Percentiles rank a stretch among this genome's conserved stretches.
Evolutionary conservation across 2,113 vertebrate species (phyloP).

Genomic region (Leptobrachium leishanense): DNA sequence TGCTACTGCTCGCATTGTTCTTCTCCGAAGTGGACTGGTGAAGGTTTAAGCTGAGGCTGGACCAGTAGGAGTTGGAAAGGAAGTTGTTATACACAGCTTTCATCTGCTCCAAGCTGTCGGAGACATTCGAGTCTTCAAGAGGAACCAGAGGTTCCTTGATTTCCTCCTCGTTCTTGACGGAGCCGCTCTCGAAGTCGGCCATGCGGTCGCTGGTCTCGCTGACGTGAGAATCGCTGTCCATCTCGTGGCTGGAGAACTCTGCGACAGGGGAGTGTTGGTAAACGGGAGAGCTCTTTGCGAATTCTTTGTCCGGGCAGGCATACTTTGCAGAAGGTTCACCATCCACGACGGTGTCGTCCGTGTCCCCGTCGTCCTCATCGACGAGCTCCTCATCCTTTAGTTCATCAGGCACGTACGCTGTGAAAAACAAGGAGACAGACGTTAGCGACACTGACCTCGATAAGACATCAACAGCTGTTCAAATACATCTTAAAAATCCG

Average conservation of each 20-base stretch:
- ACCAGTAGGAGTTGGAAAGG: constrained; percentile 98
- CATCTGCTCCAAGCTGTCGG: constrained; percentile 97
- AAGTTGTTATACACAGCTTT: constrained; percentile 98
- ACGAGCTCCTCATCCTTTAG: constrained; percentile 88
- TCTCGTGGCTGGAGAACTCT: constrained; percentile 94
- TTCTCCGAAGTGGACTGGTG: constrained; percentile 82
- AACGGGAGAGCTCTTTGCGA: constrained; percentile 79
- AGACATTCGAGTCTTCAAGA: constrained; percentile 75
- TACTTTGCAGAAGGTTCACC: constrained; percentile 89
- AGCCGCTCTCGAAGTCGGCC: constrained; percentile 92
- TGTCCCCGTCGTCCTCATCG: constrained; percentile 81
- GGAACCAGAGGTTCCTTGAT: constrained; percentile 78
- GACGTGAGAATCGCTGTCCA: constrained; percentile 97
- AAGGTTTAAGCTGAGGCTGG: constrained; percentile 88
- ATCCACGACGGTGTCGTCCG: constrained; percentile 80
- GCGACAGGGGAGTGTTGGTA: constrained; percentile 89
- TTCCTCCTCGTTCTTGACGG: constrained; percentile 93
- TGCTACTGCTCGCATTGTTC: constrained; percentile 86
- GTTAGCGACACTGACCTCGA: constrained; percentile 58
- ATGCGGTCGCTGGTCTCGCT: constrained; percentile 96
- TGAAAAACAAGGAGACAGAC: constrained; percentile 33
- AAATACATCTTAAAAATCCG: constrained; percentile 40
- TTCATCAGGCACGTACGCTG: constrained; percentile 94
- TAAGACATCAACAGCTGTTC: constrained; percentile 34
- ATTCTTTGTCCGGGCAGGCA: constrained; percentile 86